phyloP scores from a whole-genome alignment of 2,888 invertebrate genomes.

The Trachelus iudaicus region DNA sequence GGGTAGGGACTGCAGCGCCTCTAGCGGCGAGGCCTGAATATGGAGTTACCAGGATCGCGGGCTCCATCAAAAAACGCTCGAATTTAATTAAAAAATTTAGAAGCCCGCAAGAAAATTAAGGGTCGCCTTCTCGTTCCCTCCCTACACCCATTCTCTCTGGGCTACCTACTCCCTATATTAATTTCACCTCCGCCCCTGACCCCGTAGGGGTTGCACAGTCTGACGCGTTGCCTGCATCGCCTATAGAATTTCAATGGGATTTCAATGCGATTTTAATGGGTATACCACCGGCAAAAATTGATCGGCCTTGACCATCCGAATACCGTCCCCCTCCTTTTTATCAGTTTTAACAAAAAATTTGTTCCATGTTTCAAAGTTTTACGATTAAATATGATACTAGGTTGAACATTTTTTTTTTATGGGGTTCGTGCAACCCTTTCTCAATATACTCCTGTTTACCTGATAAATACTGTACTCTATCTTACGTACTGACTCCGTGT shows the following conservation, averaged over 20 bases:
- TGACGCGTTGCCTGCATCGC: background rate
- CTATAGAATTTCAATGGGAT: background rate
- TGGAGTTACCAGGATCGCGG: conserved; percentile 17
- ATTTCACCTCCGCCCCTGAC: background rate
- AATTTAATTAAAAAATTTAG: conserved; percentile 52
- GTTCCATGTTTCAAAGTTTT: too few species aligned
- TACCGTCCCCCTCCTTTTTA: background rate
- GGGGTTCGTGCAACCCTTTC: background rate
- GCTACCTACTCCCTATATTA: background rate
- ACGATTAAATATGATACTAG: background rate
- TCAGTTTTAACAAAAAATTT: background rate
- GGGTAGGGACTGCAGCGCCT: conserved; percentile 19
- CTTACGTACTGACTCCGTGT: background rate
- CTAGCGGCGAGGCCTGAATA: conserved; percentile 7
- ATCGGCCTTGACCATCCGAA: background rate
- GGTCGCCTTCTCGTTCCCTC: conserved; percentile 27
- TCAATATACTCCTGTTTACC: background rate
- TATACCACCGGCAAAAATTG: background rate
- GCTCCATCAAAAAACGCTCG: conserved; percentile 49
- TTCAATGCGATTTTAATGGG: background rate
- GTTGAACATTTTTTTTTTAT: background rate
- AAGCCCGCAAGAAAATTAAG: conserved; percentile 35
- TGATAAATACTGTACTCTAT: background rate
- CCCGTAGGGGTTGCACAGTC: background rate
- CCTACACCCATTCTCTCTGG: conserved; percentile 14